A percentile compares a stretch with the other conserved stretches of the same genome.
Conservation (phyloP, 37 sponge, comb jelly and placozoan species). For the Tethya wilhelma region DNA sequence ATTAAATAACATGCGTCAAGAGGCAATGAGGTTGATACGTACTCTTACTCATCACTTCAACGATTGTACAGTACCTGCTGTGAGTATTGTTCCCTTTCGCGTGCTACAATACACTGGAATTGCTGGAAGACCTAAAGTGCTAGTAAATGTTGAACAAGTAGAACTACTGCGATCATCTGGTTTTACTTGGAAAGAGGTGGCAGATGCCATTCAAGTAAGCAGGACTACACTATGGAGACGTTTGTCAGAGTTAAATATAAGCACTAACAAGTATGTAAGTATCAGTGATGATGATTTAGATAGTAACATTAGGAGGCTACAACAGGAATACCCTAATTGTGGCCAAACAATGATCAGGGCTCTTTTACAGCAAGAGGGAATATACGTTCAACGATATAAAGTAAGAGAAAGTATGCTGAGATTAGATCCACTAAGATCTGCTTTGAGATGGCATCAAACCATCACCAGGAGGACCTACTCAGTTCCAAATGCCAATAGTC, state of each 20-base stretch:
- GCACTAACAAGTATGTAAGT: conserved; percentile 1
- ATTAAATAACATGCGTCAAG: background rate
- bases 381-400: conserved; percentile 16
- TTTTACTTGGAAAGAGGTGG: conserved; percentile 42
- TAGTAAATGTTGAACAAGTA: conserved; percentile 18
- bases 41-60: background rate
- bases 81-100: background rate
- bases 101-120: background rate
- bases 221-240: conserved; percentile 37
- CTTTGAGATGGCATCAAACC: conserved; percentile 38
- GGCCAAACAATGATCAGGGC: conserved; percentile 10
- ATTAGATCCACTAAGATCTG: conserved; percentile 19
- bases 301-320: background rate
- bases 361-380: background rate
- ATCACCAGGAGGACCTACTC: conserved; percentile 27
- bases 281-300: conserved; percentile 42
- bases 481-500: conserved; percentile 27
- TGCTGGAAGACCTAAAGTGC: conserved; percentile 5
- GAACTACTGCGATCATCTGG: conserved; percentile 27
- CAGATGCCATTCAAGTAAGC: conserved; percentile 2
- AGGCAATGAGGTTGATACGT: background rate
- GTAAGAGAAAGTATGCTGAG: background rate
- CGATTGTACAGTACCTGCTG: background rate
- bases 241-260: background rate
- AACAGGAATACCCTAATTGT: conserved; percentile 10